Conservation (phyloP, 2,113 vertebrate genomes). For the Aspiorhynchus laticeps region DNA sequence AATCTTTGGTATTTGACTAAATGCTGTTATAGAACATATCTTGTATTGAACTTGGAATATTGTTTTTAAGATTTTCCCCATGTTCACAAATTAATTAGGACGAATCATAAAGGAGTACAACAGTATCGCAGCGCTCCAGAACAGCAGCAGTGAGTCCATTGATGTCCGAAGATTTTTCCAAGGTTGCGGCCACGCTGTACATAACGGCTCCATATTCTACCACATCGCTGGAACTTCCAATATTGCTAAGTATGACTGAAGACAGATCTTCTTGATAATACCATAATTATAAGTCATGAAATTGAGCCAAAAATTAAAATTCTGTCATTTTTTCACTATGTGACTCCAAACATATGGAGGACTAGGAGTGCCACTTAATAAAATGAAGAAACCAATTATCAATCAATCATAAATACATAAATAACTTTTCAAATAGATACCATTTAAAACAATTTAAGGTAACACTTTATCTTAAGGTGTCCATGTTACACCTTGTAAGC, state of each 20-base stretch:
- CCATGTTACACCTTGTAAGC: too few relatives aligned
- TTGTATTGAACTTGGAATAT: neutral
- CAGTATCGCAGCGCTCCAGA: conserved; percentile 80
- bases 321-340: neutral
- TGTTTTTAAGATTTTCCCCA: neutral
- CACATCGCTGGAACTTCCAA: conserved; percentile 85
- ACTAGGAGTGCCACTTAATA: neutral
- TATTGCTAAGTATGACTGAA: conserved; percentile 82
- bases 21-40: neutral
- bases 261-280: neutral
- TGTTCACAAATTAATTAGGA: conserved; percentile 71
- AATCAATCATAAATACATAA: too few relatives aligned
- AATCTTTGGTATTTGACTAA: neutral
- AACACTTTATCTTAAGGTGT: too few relatives aligned
- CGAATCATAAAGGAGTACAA: conserved; percentile 83
- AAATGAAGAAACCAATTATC: too few relatives aligned
- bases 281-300: neutral
- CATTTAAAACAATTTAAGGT: too few relatives aligned
- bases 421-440: too few relatives aligned
- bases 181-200: conserved; percentile 87
- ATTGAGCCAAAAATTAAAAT: neutral
- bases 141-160: conserved; percentile 75
- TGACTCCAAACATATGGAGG: neutral
- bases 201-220: conserved; percentile 90
- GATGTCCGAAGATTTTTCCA: conserved; percentile 84